Base-by-base conservation (phyloP, 2,113 vertebrate species). In the Tetrax tetrax region DNA sequence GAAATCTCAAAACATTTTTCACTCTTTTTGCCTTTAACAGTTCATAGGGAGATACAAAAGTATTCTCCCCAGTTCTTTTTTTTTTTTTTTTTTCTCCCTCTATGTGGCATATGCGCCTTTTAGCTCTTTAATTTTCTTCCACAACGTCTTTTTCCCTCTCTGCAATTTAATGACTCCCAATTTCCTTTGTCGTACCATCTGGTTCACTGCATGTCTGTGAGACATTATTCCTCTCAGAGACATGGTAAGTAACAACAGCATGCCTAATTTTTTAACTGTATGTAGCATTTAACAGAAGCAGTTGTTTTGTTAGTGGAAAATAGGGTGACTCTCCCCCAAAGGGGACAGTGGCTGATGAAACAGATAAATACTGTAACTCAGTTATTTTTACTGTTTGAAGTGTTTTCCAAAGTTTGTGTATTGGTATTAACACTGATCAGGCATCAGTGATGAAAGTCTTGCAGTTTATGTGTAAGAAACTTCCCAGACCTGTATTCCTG, bases 101-200 rank as follows among this genome's bases (percentile, higher is more conserved):
- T 92, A 3, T 3, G 2, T 70, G 27, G 71, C 87, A 88, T 96
- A 93, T 90, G 88, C 4, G 64, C 63, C 75, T 93, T 83, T 91
- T 83, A 94, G 78, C 68, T 93, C 75, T 88, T 72, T 75, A 94
- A 83, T 93, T 95, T 93, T 94, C 84, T 88, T 90, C 78, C 25
- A 74, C 69, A 80, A 16, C 48, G 38, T 84, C 35, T 89, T 95
- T 60, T 93, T 77, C 71, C 53, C 27, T 95, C 84, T 91, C 82
- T 92, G 59, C 54, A 86, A 56, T 91, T 95, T 96, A 96, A 94
- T 71, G 93, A 86, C 68, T 94, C 87, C 47, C 71, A 74, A n/a
- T 86, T 93, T 94, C 79, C 79, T 96, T 91, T 94, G 75, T 94
- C 33, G 2, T 64, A 80, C 85, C 90, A 96, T 93, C 92, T 96